These are phyloP conservation scores for Mythimna loreyi DNA, from an alignment of 2,888 invertebrate genomes.

Conservation along the genomic window DNA sequence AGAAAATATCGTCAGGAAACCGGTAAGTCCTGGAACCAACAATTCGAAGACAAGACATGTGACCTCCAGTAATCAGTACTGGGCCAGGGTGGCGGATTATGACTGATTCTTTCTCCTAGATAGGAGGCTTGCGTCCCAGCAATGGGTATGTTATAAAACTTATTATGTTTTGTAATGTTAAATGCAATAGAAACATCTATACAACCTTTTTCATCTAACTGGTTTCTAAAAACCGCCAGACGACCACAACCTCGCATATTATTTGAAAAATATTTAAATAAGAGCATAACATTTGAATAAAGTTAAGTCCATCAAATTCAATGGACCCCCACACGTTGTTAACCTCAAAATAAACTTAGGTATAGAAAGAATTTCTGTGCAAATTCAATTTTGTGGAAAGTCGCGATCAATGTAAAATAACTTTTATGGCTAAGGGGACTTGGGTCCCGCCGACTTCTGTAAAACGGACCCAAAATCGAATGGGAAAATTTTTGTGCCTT, in stretches of 20 bases:
- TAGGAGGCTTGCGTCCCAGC: too few species aligned
- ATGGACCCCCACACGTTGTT: slow-evolving; percentile 31
- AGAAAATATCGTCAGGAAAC: too few species aligned
- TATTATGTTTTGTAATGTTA: too few species aligned
- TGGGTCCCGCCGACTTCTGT: slow-evolving; percentile 54
- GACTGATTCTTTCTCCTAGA: too few species aligned
- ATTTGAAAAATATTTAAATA: slow-evolving; percentile 19
- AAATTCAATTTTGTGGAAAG: slow-evolving; percentile 61
- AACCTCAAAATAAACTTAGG: slow-evolving; percentile 50
- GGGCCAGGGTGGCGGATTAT: too few species aligned
- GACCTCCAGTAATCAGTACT: too few species aligned
- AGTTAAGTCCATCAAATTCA: slow-evolving; percentile 38
- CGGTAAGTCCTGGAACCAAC: too few species aligned
- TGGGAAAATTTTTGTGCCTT: slow-evolving; percentile 69
- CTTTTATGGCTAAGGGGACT: slow-evolving; percentile 50
- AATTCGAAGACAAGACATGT: too few species aligned
- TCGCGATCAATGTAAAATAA: slow-evolving; percentile 59
- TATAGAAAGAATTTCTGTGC: slow-evolving; percentile 36
- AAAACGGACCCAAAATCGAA: slow-evolving; percentile 54
- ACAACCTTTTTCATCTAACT: not conserved
- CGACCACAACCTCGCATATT: not conserved
- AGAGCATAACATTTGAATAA: slow-evolving; percentile 30
- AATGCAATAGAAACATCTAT: too few species aligned
- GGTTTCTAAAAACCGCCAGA: not conserved
- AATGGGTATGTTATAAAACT: too few species aligned